Evolutionary conservation across 2,888 invertebrate species (phyloP).

Genomic region (Tanytarsus gracilentus): DNA sequence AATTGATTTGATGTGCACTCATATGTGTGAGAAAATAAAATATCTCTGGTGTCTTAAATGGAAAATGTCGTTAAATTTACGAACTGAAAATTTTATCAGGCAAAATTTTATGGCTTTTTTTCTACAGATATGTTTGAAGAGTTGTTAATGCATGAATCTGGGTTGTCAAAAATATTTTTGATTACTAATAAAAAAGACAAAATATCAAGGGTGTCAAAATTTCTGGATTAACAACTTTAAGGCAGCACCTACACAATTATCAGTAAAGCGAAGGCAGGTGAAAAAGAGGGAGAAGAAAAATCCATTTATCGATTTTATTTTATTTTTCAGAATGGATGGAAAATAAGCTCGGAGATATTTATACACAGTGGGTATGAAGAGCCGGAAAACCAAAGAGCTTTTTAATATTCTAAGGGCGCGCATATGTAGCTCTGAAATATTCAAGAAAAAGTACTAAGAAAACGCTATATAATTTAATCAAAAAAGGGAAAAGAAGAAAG

Average conservation of each 20-base stretch:
- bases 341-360: slow-evolving; percentile 5
- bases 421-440: slow-evolving; percentile 13
- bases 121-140: too few relatives aligned
- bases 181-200: too few relatives aligned
- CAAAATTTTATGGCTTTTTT: too few relatives aligned
- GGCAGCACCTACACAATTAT: not conserved
- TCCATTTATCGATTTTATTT: slow-evolving; percentile 17
- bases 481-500: not conserved
- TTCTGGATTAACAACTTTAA: too few relatives aligned
- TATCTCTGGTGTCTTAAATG: not conserved
- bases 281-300: not conserved
- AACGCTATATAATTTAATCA: slow-evolving; percentile 20
- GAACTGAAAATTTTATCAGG: too few relatives aligned
- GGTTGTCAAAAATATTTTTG: too few relatives aligned
- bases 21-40: not conserved
- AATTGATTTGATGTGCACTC: not conserved
- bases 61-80: too few relatives aligned
- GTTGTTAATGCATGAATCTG: too few relatives aligned
- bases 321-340: not conserved
- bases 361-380: not conserved
- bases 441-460: too few relatives aligned
- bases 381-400: not conserved
- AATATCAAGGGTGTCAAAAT: too few relatives aligned
- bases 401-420: slow-evolving; percentile 20
- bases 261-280: not conserved